phyloP scores from a whole-genome alignment of 2,797 vertebrate genomes.

The Anas capensis region DNA sequence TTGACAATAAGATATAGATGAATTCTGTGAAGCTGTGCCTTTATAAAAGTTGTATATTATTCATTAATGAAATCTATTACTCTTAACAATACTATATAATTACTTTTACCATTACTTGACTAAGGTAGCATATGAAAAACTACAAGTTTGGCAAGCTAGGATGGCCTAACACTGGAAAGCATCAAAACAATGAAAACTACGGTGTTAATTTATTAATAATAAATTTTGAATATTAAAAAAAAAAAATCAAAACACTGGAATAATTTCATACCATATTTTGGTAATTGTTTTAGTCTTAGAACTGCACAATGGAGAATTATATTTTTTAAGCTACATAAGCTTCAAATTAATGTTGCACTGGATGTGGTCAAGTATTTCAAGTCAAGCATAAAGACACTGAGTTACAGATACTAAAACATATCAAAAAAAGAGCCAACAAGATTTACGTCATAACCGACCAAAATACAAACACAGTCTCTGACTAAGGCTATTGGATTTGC shows the following conservation, averaged over 20 bases:
- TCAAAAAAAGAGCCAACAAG: background rate
- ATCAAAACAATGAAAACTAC: background rate
- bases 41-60: background rate
- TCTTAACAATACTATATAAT: background rate
- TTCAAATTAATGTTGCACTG: background rate
- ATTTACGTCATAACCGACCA: background rate
- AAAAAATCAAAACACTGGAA: background rate
- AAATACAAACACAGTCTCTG: background rate
- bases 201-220: background rate
- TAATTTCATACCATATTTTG: background rate
- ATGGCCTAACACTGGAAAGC: background rate
- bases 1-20: slow-evolving; percentile 89
- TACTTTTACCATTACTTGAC: too few relatives aligned
- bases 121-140: background rate
- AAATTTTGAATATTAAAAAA: background rate
- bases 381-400: background rate
- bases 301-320: background rate
- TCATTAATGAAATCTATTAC: background rate
- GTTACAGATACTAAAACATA: background rate
- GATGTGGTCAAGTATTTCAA: background rate
- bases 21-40: slow-evolving; percentile 93
- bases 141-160: background rate
- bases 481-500: background rate
- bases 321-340: background rate
- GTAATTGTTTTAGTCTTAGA: background rate